Base-by-base conservation (phyloP, 2,113 vertebrate species). In the human (Homo sapiens) region DNA sequence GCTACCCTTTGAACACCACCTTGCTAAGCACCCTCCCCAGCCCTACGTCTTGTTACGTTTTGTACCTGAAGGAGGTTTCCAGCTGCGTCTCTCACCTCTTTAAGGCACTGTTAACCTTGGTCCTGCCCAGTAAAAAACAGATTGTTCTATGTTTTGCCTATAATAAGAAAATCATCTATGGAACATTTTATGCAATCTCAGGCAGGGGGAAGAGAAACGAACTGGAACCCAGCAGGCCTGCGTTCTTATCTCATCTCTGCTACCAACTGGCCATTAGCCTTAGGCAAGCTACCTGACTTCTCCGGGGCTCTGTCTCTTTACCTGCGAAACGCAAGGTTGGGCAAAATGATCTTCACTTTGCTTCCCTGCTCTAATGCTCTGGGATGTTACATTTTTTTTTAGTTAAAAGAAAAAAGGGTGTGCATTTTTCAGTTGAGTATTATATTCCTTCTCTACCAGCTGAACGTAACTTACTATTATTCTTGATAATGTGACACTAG, bases 231-330 rank as follows among this genome's bases (percentile, higher is more conserved):
- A 16, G 61, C 50, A 78, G 50, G 27, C 16, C 27, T 12, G 6
- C 1, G 17, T 78, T 80, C 57, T 80, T 45, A 11, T 48, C 48
- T 92, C 70, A 86, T 4, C 43, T 87, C 92, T 84, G 52, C 55
- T 70, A 59, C 23, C 50, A 90, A 35, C n/a, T 32, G 64, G 55
- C 40, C 30, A n/a, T 2, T 52, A 18, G 61, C 61, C 68, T 83
- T 27, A 20, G 91, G 72, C 45, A 82, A 66, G 38, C 48, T 78
- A 88, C 27, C 61, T 57, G 32, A 89, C 43, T 85, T 91, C 55
- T 78, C 40, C 55, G 32, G 32, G 40, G 45, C 55, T 93, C 90
- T 93, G 40, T 64, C 89, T 80, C 93, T 59, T 96, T 48, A 90
- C 55, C 80, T 81, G 45, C 2, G 17, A 97, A 88, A 78, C 11